Evolutionary conservation across 2,113 vertebrate genomes (phyloP).

Genomic region (Thunnus thynnus): DNA sequence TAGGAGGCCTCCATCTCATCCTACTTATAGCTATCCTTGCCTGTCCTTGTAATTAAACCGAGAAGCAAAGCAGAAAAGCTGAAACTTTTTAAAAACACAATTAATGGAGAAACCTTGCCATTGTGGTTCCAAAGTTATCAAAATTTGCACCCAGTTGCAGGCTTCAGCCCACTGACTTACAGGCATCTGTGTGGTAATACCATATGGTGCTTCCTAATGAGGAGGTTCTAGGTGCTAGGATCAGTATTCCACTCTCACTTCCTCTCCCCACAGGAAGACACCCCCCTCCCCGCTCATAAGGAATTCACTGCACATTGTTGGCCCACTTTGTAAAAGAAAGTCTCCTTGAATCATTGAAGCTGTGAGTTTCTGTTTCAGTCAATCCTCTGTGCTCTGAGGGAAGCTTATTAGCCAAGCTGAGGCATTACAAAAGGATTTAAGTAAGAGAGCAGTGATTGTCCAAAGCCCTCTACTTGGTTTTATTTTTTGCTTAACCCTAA

Average conservation of each 20-base stretch:
- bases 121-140: slow-evolving; percentile 35
- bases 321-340: slow-evolving; percentile 81
- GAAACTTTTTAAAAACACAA: background rate
- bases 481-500: slow-evolving; percentile 41
- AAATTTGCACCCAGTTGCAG: slow-evolving; percentile 54
- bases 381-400: slow-evolving; percentile 67
- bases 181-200: slow-evolving; percentile 68
- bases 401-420: slow-evolving; percentile 76
- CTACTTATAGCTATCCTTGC: background rate
- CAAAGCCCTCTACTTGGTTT: slow-evolving; percentile 52
- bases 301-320: slow-evolving; percentile 75
- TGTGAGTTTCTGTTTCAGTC: slow-evolving; percentile 75
- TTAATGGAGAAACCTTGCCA: slow-evolving; percentile 30
- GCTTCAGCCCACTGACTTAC: slow-evolving; percentile 74
- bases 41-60: slow-evolving; percentile 21
- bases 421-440: slow-evolving; percentile 73
- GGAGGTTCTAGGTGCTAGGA: slow-evolving; percentile 70
- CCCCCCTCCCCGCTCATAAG: slow-evolving; percentile 57
- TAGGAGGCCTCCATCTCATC: background rate
- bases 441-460: slow-evolving; percentile 61
- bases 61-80: slow-evolving; percentile 42
- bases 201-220: slow-evolving; percentile 82
- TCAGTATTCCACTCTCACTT: slow-evolving; percentile 76
- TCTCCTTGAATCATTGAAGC: slow-evolving; percentile 78
- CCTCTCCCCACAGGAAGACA: slow-evolving; percentile 75